These are phyloP conservation scores for Aplidium turbinatum DNA, from an alignment of 23 tunicate species.

Conservation along the genomic window DNA sequence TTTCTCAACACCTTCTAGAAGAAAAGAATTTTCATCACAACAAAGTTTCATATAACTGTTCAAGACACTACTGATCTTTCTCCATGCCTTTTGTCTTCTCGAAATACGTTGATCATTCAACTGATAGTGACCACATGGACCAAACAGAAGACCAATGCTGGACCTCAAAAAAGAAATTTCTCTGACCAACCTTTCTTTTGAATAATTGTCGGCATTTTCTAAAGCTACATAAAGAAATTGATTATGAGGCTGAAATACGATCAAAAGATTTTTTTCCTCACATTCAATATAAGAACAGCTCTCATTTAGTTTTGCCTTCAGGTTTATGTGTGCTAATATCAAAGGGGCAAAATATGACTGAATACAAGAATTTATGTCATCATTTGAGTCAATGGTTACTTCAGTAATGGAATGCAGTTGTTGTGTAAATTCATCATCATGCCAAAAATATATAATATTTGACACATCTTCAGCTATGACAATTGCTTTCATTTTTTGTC, in stretches of 20 bases:
- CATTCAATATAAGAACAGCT: slow-evolving; percentile 11
- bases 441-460: slow-evolving; percentile 2
- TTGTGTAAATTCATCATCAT: slow-evolving; percentile 5
- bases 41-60: not conserved
- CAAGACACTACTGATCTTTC: not conserved
- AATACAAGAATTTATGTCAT: not conserved
- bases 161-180: slow-evolving; percentile 8
- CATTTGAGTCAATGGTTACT: not conserved
- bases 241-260: slow-evolving; percentile 11
- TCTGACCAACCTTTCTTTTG: slow-evolving; percentile 10
- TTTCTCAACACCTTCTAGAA: slow-evolving; percentile 16
- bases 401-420: not conserved
- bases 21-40: slow-evolving; percentile 2
- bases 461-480: not conserved
- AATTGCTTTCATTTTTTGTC: not conserved
- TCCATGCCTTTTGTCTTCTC: not conserved
- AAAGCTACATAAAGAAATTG: slow-evolving; percentile 14
- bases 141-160: not conserved
- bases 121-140: not conserved
- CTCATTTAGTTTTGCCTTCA: not conserved
- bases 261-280: not conserved
- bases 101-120: not conserved
- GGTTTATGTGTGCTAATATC: not conserved
- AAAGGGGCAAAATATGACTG: not conserved
- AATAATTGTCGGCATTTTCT: not conserved